Base-by-base conservation (phyloP, 2,113 vertebrate genomes). In the Cebus imitator region DNA sequence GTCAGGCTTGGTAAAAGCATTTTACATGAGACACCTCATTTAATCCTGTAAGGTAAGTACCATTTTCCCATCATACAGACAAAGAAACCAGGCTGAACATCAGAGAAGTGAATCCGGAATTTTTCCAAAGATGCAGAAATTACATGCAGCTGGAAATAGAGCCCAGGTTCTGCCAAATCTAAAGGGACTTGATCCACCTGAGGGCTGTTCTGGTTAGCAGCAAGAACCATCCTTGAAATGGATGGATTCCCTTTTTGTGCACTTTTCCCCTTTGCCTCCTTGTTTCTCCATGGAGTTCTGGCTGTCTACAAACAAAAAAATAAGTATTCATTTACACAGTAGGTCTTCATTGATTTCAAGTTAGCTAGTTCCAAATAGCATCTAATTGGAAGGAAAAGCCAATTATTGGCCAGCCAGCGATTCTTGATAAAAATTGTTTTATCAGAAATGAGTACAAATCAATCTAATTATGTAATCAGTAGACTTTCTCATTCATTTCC, bases 401-500 rank as follows among this genome's bases (percentile, higher is more conserved):
- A 76, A 35, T 66, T 92, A 16, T 87, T 50, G 37, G 17, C 17
- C 80, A 96, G 40, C 16, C 70, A 91, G 8, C 87, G 75, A 27
- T 80, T 95, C 95, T 14, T 43, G 91, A 66, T 50, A 79, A 84
- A 87, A 93, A 93, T 8, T 84, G 37, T 76, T 82, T 87, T 58
- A 87, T 72, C 37, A 80, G 45, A 92, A 91, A 58, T 37, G 75
- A 91, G n/a, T 61, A 64, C 52, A 75, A 84, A 75, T 52, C 16
- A 43, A 75, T 50, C 13, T 75, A 27, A 3, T 72, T 93, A 48
- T 64, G 4, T 27, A 82, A 68, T 79, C 23, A 52, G 48, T 80
- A 78, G 16, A 0, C 40, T 93, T 48, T 57, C 37, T 58, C 43
- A 2, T 17, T 21, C 16, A 6, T 79, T 78, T 96, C 66, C 30